phyloP scores from a whole-genome alignment of 2,888 invertebrate species.

The Sialis lutaria region DNA sequence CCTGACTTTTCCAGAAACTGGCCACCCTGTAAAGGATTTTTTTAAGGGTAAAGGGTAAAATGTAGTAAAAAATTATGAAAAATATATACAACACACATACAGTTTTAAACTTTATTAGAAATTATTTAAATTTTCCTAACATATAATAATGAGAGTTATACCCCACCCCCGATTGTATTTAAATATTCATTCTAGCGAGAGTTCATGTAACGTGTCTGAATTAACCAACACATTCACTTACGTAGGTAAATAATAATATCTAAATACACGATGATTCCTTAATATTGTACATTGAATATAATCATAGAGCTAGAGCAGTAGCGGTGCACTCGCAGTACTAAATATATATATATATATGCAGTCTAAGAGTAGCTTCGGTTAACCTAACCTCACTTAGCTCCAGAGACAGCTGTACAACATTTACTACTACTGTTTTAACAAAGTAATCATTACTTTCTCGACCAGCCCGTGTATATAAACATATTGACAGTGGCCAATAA shows the following conservation, averaged over 20 bases:
- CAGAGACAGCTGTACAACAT: background rate
- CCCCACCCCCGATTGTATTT: conserved; percentile 5
- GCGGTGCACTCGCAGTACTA: conserved; percentile 2
- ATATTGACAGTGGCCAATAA: conserved; percentile 3
- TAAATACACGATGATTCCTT: conserved; percentile 3
- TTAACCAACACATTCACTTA: conserved; percentile 2
- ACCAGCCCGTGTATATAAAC: no score
- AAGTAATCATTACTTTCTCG: no score
- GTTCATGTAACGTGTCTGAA: background rate
- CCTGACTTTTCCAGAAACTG: no score
- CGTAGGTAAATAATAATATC: conserved; percentile 1
- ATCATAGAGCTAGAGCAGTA: background rate
- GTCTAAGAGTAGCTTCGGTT: conserved; percentile 1
- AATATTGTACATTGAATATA: conserved; percentile 1
- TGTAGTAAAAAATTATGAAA: no score
- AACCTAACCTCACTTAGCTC: no score
- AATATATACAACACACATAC: background rate
- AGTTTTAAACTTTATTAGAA: conserved; percentile 6
- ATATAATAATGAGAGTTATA: conserved; percentile 6
- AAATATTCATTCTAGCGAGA: conserved; percentile 2
- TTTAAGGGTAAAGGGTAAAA: no score
- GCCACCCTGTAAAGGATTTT: no score
- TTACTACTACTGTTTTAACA: no score
- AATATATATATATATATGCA: background rate
- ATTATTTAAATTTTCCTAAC: conserved; percentile 5